A percentile compares a stretch with the other conserved stretches of the same genome.
Conservation (phyloP, 2,797 vertebrate species). For the Gymnopithys bicolor region DNA sequence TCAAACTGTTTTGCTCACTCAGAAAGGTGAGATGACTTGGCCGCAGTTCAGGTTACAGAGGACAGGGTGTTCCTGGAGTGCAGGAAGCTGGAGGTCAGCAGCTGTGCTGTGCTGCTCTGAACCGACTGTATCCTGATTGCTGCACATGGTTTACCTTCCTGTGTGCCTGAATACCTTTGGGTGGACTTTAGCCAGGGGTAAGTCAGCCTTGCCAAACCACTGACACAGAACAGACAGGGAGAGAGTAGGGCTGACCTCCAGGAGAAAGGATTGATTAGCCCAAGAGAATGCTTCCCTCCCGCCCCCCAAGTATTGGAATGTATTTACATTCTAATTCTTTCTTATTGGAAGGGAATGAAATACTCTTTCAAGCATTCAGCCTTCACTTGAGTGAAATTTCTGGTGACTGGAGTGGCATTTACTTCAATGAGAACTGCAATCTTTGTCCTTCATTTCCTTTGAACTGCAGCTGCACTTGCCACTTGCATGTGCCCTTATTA, state of each 20-base stretch:
- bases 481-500: neutral
- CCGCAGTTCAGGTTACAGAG: neutral
- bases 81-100: neutral
- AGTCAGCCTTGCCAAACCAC: neutral
- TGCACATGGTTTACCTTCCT: neutral
- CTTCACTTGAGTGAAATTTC: slow-evolving; percentile 63
- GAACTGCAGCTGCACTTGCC: neutral
- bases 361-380: neutral
- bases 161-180: neutral
- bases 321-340: neutral
- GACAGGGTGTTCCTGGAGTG: slow-evolving; percentile 32
- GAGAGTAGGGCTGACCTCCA: neutral
- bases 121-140: neutral
- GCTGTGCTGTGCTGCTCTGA: neutral
- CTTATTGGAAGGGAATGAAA: neutral
- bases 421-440: neutral
- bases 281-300: neutral
- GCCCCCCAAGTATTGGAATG: neutral
- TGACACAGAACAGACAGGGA: neutral
- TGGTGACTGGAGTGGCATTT: slow-evolving; percentile 43
- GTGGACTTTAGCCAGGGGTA: neutral
- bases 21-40: neutral
- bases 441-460: slow-evolving; percentile 8
- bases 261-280: neutral
- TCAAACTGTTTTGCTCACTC: neutral